Evolutionary conservation across 2,797 vertebrate genomes (phyloP).

Genomic region (Parauchenoglanis ngamensis): DNA sequence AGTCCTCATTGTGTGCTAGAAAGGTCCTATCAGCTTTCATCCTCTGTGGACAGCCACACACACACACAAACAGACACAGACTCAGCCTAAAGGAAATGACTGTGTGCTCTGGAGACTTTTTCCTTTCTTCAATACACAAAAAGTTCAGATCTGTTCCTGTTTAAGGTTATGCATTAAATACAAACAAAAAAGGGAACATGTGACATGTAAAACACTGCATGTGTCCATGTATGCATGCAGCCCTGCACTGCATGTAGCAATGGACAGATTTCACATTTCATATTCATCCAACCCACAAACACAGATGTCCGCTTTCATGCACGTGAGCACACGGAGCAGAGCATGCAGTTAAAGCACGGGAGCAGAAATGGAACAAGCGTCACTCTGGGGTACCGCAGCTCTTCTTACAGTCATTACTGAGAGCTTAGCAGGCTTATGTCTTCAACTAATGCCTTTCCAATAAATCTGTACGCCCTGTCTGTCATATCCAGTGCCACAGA

Average conservation of each 20-base stretch:
- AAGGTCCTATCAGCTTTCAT: conserved; percentile 74
- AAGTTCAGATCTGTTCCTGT: conserved; percentile 19
- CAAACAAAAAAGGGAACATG: not conserved
- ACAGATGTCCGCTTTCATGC: conserved; percentile 44
- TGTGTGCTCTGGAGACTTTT: not conserved
- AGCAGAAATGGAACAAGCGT: conserved; percentile 29
- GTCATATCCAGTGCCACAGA: not conserved
- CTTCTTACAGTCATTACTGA: conserved; percentile 25
- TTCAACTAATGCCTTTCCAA: conserved; percentile 20
- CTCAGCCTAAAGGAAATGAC: conserved; percentile 29
- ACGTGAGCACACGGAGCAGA: conserved; percentile 19
- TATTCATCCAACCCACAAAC: conserved; percentile 16
- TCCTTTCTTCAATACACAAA: not conserved
- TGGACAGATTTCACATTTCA: not conserved
- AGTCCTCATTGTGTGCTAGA: conserved; percentile 81
- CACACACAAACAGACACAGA: conserved; percentile 38
- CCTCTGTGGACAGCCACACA: conserved; percentile 86
- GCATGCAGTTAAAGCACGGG: conserved; percentile 29
- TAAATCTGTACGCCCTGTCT: conserved; percentile 1
- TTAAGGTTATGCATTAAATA: not conserved
- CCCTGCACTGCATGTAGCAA: not conserved
- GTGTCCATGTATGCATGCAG: not conserved
- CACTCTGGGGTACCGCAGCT: conserved; percentile 31
- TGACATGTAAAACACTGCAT: not conserved
- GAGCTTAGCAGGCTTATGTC: conserved; percentile 7